Evolutionary conservation across 2,888 invertebrate species (phyloP).

Genomic region (Amaurobius ferox): DNA sequence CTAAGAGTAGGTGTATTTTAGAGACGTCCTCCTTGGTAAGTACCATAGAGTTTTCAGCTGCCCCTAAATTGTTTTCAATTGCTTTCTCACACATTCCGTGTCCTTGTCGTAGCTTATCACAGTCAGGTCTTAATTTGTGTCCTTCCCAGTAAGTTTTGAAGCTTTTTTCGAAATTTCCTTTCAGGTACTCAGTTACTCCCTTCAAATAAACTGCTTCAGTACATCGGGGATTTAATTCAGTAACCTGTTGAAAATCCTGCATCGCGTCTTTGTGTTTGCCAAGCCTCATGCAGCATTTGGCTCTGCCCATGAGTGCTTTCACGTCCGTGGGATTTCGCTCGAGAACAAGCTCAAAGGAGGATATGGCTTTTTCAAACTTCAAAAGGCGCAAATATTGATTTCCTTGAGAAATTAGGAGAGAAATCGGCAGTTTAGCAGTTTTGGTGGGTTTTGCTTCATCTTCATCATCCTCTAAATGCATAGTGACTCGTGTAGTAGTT

Average conservation of each 20-base stretch:
- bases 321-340: slow-evolving; percentile 1
- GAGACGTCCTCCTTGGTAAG: not conserved
- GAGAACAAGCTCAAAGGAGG: not conserved
- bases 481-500: not conserved
- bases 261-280: slow-evolving; percentile 15
- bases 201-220: slow-evolving; percentile 28
- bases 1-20: not conserved
- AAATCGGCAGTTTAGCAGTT: slow-evolving; percentile 7
- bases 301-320: slow-evolving; percentile 13
- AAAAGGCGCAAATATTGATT: not conserved
- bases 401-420: not conserved
- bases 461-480: slow-evolving; percentile 24
- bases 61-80: slow-evolving; percentile 22
- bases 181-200: slow-evolving; percentile 28
- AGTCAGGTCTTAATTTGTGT: not conserved
- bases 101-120: slow-evolving; percentile 21
- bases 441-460: slow-evolving; percentile 14
- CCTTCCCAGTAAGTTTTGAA: slow-evolving; percentile 34
- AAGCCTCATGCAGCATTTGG: slow-evolving; percentile 12
- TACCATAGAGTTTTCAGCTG: not conserved
- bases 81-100: slow-evolving; percentile 31
- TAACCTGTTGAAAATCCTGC: not conserved
- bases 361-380: not conserved
- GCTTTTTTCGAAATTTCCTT: slow-evolving; percentile 36
- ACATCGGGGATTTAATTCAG: slow-evolving; percentile 9